Base-by-base conservation (phyloP, 2,888 invertebrate species). In the Phaedon cochleariae region DNA sequence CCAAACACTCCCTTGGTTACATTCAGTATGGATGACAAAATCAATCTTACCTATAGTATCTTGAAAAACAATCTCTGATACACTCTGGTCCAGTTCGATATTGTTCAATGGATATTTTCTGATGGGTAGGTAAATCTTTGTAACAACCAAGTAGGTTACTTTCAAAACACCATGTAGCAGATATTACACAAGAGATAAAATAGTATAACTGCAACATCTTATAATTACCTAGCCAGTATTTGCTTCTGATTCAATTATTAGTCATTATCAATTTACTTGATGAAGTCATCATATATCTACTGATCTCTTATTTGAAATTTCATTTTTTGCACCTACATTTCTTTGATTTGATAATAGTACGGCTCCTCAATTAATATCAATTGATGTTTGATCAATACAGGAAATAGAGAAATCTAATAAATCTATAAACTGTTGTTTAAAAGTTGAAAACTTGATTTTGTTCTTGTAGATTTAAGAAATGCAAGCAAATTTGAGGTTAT, bases 121-220 rank as follows among this genome's bases (percentile, higher is more conserved):
- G 69, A 57, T 67, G 62, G 34, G 69, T 64, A 29, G 72, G 69
- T 49, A 63, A 61, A 58, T 74, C 71, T 64, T 73, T 74, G 64
- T 76, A 80, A 67, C 80, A 80, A 21, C 80, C 80, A 59, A 75
- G 62, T 15, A 72, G 52, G 21, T 52, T 62, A 57, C 65, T 64
- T 59, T 71, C 72, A 45, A 63, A 54, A 9, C 64, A 62, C 29
- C 58, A 55, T 59, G 57, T 64, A 48, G 17, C 34, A 15, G 46
- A 61, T 45, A 68, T 21, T 3, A 29, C 61, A 48, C 9, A 66
- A 34, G 65, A 26, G 45, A 64, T 29, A 26, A 71, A 52, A 22
- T 63, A 49, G 37, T 55, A 64, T 57, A 52, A 22, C 18, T 64
- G 34, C 46, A 69, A 54, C 65, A 60, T 68, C 45, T 62, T 69